Percentiles rank a stretch among this genome's conserved stretches.
These are phyloP conservation scores for Sebastes variabilis DNA, from an alignment of 2,797 vertebrate species.

Conservation along the genomic window DNA sequence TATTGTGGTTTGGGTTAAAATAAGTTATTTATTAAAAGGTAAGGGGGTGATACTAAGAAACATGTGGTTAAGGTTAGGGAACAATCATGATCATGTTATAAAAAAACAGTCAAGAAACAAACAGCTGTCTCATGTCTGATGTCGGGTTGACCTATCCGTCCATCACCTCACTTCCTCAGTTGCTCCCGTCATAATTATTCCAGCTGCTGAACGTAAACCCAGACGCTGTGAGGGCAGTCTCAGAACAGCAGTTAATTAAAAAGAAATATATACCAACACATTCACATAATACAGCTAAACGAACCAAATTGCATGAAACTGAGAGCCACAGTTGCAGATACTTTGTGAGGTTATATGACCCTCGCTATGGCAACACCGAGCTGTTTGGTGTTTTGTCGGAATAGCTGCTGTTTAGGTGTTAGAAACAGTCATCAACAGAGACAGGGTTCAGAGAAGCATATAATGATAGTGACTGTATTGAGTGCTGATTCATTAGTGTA, in stretches of 20 bases:
- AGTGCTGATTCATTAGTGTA: slow-evolving; percentile 40
- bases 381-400: background rate
- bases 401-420: background rate
- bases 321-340: background rate
- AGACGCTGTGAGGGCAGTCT: background rate
- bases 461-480: slow-evolving; percentile 28
- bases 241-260: background rate
- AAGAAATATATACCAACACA: background rate
- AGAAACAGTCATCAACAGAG: background rate
- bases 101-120: fast-evolving
- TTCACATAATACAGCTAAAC: background rate
- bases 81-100: too few relatives aligned
- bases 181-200: background rate
- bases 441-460: background rate
- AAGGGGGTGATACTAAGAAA: too few relatives aligned
- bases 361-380: background rate
- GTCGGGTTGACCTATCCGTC: background rate
- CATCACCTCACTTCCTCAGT: background rate
- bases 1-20: too few relatives aligned
- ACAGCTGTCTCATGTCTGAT: too few relatives aligned
- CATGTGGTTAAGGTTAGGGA: too few relatives aligned
- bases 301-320: background rate
- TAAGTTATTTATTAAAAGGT: too few relatives aligned
- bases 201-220: background rate
- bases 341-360: background rate